Evolutionary conservation across 92 coral and sea anemone species (phyloP).

Genomic region (Epizoanthus stellaris): DNA sequence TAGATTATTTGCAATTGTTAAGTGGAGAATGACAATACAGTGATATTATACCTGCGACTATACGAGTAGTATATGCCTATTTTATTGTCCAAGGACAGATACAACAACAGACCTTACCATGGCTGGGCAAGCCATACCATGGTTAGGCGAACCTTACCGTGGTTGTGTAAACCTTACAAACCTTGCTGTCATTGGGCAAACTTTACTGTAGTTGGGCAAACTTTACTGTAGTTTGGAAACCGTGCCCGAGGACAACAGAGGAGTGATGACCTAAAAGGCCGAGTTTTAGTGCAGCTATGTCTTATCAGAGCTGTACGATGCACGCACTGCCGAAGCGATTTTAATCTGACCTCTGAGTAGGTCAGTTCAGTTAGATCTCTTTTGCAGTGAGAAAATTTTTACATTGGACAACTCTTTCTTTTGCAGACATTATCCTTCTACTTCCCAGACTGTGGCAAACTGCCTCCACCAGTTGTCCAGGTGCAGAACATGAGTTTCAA

Average conservation of each 20-base stretch:
- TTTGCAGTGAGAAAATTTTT: background rate
- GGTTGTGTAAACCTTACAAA: too few species aligned
- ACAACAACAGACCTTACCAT: too few species aligned
- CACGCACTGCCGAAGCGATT: slow-evolving; percentile 48
- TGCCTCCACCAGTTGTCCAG: slow-evolving; percentile 98
- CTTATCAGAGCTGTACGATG: slow-evolving; percentile 17
- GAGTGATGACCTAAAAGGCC: slow-evolving; percentile 48
- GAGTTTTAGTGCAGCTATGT: slow-evolving; percentile 38
- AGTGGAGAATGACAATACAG: too few species aligned
- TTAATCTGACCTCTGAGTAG: slow-evolving; percentile 28
- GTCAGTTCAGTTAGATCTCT: background rate
- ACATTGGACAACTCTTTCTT: background rate
- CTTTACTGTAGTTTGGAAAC: too few species aligned
- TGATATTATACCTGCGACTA: too few species aligned
- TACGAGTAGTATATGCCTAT: too few species aligned
- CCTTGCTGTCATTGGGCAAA: too few species aligned
- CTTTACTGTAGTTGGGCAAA: too few species aligned
- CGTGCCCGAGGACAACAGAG: slow-evolving; percentile 1
- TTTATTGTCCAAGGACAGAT: too few species aligned
- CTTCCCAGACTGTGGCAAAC: slow-evolving; percentile 97
- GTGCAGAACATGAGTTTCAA: slow-evolving; percentile 90
- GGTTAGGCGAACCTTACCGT: too few species aligned
- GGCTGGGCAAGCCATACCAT: too few species aligned
- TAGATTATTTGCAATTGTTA: too few species aligned
- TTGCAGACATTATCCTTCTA: slow-evolving; percentile 78